These are phyloP conservation scores for Dryobates pubescens DNA, from an alignment of 2,797 vertebrate species.

Conservation along the genomic window DNA sequence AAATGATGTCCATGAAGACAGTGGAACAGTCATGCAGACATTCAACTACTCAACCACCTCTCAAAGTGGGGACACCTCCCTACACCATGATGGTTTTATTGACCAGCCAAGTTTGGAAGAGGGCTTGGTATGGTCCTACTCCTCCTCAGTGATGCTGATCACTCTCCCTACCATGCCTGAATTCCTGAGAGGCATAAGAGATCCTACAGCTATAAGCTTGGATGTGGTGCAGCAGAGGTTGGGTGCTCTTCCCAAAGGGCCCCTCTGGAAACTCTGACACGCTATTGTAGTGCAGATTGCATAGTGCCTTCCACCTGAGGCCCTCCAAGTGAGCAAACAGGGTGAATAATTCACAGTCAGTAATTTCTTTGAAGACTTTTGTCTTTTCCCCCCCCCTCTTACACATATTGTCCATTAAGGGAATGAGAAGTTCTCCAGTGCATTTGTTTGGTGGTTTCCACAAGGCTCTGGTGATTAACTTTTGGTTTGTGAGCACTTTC, in stretches of 20 bases:
- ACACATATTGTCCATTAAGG: not conserved
- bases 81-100: not conserved
- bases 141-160: not conserved
- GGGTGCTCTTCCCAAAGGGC: not conserved
- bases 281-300: not conserved
- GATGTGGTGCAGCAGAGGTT: not conserved
- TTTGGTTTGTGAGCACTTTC: not conserved
- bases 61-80: not conserved
- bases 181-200: not conserved
- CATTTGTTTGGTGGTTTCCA: not conserved
- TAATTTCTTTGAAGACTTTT: slow-evolving; percentile 1
- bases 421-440: not conserved
- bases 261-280: not conserved
- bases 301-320: not conserved
- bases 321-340: not conserved
- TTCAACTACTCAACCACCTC: not conserved
- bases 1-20: not conserved
- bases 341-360: slow-evolving; percentile 9
- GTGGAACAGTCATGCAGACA: not conserved
- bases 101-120: not conserved
- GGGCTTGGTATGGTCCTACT: not conserved
- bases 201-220: not conserved
- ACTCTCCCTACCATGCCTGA: not conserved
- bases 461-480: not conserved
- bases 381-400: not conserved